Evolutionary conservation across 2,797 vertebrate genomes (phyloP).

Genomic region (Lycodopsis pacificus): DNA sequence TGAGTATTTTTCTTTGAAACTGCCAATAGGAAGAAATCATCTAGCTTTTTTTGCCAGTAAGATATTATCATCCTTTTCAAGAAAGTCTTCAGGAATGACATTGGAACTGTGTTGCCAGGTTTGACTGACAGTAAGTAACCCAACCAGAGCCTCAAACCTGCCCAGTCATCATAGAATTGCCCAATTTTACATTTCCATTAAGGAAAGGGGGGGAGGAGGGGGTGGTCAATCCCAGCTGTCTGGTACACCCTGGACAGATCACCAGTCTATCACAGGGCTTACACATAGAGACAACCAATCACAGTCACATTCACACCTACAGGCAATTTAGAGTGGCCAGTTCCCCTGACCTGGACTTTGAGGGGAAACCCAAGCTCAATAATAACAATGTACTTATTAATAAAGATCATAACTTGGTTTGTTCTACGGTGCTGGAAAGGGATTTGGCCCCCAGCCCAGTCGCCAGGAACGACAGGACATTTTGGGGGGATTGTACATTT

Average conservation of each 20-base stretch:
- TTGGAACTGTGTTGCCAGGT: neutral
- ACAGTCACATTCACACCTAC: neutral
- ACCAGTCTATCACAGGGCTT: neutral
- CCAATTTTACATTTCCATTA: neutral
- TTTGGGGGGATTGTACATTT: neutral
- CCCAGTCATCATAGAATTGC: neutral
- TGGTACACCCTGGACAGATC: neutral
- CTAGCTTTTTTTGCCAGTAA: neutral
- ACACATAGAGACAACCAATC: neutral
- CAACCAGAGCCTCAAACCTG: neutral
- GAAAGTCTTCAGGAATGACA: neutral
- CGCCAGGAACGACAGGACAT: neutral
- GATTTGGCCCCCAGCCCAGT: neutral
- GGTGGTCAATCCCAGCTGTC: neutral
- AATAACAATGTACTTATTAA: conserved; percentile 7
- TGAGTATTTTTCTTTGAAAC: conserved; percentile 12
- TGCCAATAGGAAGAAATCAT: neutral
- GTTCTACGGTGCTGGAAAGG: neutral
- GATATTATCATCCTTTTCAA: neutral
- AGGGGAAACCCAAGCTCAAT: neutral
- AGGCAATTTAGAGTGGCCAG: neutral
- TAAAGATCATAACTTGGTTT: neutral
- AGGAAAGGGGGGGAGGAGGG: neutral
- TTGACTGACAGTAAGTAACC: neutral
- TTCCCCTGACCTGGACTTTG: neutral